A percentile compares a stretch with the other conserved stretches of the same genome.
Conservation (phyloP, 2,113 vertebrate species). For the Microcebus ravelobensis region DNA sequence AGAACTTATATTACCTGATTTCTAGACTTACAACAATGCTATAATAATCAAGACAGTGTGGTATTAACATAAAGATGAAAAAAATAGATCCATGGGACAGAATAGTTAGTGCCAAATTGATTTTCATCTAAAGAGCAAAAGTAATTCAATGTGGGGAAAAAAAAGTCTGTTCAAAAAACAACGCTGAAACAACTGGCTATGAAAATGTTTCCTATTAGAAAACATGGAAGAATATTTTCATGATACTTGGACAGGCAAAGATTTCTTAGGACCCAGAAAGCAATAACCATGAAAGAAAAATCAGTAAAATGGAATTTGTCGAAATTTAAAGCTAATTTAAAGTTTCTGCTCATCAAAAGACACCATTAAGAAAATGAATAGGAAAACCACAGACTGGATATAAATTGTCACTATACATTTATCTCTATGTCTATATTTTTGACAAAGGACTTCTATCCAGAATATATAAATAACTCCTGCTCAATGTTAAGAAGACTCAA, state of each 20-base stretch:
- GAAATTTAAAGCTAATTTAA: constrained; percentile 46
- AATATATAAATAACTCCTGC: not conserved
- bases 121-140: constrained; percentile 29
- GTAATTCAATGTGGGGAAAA: not conserved
- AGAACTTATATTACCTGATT: constrained; percentile 18
- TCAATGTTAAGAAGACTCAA: not conserved
- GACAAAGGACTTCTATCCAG: not conserved
- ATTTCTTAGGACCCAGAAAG: not conserved
- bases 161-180: constrained; percentile 26
- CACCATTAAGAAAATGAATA: not conserved
- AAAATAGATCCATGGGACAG: not conserved
- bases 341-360: not conserved
- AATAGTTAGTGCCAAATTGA: not conserved
- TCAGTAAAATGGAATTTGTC: constrained; percentile 5
- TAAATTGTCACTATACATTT: not conserved
- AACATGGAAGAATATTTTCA: not conserved
- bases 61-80: not conserved
- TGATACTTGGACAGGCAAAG: not conserved
- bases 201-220: constrained; percentile 20
- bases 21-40: not conserved
- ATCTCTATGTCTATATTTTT: not conserved
- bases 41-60: not conserved
- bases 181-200: not conserved
- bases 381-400: not conserved
- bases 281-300: constrained; percentile 12